Conservation (phyloP, 1,140 invertebrate species). For the Halictus rubicundus region DNA sequence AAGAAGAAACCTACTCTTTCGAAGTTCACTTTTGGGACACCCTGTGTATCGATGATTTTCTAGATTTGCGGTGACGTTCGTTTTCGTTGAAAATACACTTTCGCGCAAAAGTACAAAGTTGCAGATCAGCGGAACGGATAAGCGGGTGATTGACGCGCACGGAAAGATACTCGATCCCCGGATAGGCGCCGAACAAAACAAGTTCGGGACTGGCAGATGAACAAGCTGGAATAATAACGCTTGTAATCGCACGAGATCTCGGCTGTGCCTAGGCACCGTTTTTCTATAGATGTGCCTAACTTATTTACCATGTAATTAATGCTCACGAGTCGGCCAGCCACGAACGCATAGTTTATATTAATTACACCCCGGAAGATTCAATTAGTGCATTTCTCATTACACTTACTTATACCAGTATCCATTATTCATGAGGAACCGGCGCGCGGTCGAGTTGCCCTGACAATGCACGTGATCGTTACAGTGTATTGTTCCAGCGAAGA, state of each 20-base stretch:
- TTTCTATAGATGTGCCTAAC: constrained; percentile 43
- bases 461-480: constrained; percentile 66
- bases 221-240: constrained; percentile 20
- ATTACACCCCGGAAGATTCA: constrained; percentile 79
- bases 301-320: constrained; percentile 73
- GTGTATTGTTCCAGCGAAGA: constrained; percentile 24
- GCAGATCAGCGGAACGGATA: not conserved
- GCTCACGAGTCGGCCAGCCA: constrained; percentile 62
- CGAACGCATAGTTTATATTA: constrained; percentile 76
- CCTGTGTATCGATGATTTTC: too few species aligned
- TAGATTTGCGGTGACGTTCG: too few species aligned
- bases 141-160: not conserved
- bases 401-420: constrained; percentile 76
- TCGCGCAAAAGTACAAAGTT: too few species aligned
- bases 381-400: constrained; percentile 80
- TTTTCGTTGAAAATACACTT: too few species aligned
- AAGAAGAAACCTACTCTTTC: too few species aligned
- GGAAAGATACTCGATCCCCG: not conserved
- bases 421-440: constrained; percentile 76
- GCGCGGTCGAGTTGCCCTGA: constrained; percentile 61
- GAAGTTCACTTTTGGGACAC: too few species aligned
- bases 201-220: not conserved
- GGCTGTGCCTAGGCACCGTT: constrained; percentile 25
- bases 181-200: not conserved
- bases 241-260: constrained; percentile 19